phyloP scores from a whole-genome alignment of 1,140 invertebrate genomes.

The Bombus fervidus region DNA sequence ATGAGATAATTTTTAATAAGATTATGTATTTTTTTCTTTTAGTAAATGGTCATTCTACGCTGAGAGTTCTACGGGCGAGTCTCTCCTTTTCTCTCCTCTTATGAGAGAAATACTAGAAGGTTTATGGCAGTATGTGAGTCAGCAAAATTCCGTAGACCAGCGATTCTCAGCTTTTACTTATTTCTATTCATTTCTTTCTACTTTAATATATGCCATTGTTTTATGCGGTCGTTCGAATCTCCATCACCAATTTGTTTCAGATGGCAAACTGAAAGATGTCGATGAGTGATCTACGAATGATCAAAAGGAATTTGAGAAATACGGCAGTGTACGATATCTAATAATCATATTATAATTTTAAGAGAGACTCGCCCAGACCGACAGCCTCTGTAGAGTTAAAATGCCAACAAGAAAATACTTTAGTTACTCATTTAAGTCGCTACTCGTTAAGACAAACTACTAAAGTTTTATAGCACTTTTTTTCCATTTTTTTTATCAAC shows the following conservation, averaged over 20 bases:
- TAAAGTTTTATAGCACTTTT: conserved; percentile 75
- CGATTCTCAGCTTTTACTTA: conserved; percentile 44
- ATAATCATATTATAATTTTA: conserved; percentile 45
- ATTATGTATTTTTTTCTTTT: conserved; percentile 23
- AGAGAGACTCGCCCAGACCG: conserved; percentile 73
- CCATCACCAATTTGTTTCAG: not conserved
- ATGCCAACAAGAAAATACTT: conserved; percentile 80
- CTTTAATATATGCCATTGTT: not conserved
- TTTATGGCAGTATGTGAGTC: conserved; percentile 72
- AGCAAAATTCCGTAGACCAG: conserved; percentile 53
- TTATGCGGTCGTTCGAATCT: not conserved
- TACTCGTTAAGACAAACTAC: conserved; percentile 76
- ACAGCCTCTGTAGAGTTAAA: conserved; percentile 77
- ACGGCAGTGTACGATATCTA: conserved; percentile 56
- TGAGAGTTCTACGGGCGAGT: conserved; percentile 68
- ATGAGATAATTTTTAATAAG: conserved; percentile 53
- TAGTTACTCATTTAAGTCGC: conserved; percentile 67
- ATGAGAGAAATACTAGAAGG: conserved; percentile 58
- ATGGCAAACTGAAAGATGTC: not conserved
- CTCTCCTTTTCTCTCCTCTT: conserved; percentile 46
- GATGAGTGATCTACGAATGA: not conserved
- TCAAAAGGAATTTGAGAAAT: conserved; percentile 52
- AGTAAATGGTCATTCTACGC: conserved; percentile 77
- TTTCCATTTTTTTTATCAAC: conserved; percentile 50
- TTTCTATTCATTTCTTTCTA: not conserved